Evolutionary conservation across 2,797 vertebrate species (phyloP).

Genomic region (Neostethus bicornis): DNA sequence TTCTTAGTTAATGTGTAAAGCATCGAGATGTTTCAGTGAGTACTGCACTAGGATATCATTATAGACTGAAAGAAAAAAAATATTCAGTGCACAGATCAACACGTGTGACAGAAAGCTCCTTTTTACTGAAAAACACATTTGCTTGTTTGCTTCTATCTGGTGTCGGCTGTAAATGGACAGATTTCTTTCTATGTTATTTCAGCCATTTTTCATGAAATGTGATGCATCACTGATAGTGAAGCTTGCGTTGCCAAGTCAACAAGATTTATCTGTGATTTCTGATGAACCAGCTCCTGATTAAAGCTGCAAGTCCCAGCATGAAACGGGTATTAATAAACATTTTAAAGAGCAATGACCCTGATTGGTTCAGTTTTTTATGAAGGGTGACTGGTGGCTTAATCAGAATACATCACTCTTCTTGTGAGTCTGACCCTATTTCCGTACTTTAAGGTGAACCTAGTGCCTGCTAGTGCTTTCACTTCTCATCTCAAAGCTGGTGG

Average conservation of each 20-base stretch:
- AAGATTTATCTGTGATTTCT: constrained; percentile 39
- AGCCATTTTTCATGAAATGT: constrained; percentile 42
- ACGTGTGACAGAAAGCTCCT: not conserved
- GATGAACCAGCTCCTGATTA: constrained; percentile 35
- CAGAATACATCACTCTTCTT: constrained; percentile 30
- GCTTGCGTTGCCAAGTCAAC: constrained; percentile 56
- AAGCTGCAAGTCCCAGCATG: constrained; percentile 19
- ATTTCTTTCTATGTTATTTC: constrained; percentile 21
- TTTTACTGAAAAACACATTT: constrained; percentile 33
- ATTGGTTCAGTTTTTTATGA: constrained; percentile 14
- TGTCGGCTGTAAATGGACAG: constrained; percentile 24
- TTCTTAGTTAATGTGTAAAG: constrained; percentile 10
- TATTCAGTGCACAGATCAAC: not conserved
- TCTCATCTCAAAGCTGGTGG: constrained; percentile 49
- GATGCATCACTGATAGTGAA: constrained; percentile 48
- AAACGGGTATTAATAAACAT: constrained; percentile 20
- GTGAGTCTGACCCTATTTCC: constrained; percentile 36
- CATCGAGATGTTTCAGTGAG: not conserved
- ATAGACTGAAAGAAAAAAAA: not conserved
- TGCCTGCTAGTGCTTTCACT: constrained; percentile 42
- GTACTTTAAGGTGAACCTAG: constrained; percentile 27
- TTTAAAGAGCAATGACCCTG: constrained; percentile 22
- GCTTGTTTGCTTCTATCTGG: constrained; percentile 31
- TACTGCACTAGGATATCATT: constrained; percentile 10
- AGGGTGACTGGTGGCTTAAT: constrained; percentile 41